Evolutionary conservation across 2,888 invertebrate genomes (phyloP).

Genomic region (Heliothis peltigera): DNA sequence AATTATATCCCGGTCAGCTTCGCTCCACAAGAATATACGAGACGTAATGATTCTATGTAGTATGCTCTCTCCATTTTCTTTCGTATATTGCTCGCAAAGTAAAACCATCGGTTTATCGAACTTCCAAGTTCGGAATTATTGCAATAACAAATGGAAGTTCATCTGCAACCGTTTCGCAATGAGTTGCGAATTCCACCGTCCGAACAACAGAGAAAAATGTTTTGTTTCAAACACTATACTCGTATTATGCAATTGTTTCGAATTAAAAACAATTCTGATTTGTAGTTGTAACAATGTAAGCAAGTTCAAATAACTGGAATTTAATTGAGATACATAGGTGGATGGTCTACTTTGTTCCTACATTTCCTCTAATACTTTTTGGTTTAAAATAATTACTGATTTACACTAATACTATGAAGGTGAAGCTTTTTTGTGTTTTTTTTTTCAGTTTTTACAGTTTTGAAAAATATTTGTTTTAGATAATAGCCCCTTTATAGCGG

Average conservation of each 20-base stretch:
- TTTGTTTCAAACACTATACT: slow-evolving; percentile 13
- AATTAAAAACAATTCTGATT: slow-evolving; percentile 1
- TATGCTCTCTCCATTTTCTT: background rate
- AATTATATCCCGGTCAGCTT: slow-evolving; percentile 20
- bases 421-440: too few relatives aligned
- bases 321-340: slow-evolving; percentile 1
- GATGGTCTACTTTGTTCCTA: background rate
- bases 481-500: too few relatives aligned
- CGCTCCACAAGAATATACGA: background rate
- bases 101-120: background rate
- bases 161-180: slow-evolving; percentile 29
- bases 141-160: slow-evolving; percentile 12
- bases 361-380: background rate
- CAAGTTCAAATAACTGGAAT: slow-evolving; percentile 4
- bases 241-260: slow-evolving; percentile 15
- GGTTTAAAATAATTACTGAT: too few relatives aligned
- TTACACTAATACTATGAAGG: too few relatives aligned
- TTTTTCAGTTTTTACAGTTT: too few relatives aligned
- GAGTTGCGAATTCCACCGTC: slow-evolving; percentile 26
- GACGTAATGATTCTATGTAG: background rate
- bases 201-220: slow-evolving; percentile 23
- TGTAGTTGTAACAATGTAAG: background rate
- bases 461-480: too few relatives aligned
- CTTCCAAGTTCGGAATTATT: slow-evolving; percentile 1
- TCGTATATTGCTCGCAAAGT: slow-evolving; percentile 7